Conservation (phyloP, 2,113 vertebrate genomes). For the Ophthalmolycus amberensis region DNA sequence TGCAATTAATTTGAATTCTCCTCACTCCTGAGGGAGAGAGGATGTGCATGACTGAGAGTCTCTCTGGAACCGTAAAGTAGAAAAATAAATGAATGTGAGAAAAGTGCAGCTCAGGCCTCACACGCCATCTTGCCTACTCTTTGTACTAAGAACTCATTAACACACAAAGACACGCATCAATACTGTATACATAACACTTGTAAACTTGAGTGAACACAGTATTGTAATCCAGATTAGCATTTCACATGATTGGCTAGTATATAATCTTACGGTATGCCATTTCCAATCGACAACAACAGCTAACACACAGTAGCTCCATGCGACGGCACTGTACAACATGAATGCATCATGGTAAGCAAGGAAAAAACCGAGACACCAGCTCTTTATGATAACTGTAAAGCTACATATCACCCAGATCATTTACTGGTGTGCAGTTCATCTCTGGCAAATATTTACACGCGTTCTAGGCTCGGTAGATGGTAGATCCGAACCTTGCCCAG, state of each 20-base stretch:
- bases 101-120: constrained; percentile 1
- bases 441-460: not conserved
- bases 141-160: not conserved
- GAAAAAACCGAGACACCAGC: not conserved
- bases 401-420: not conserved
- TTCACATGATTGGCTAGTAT: not conserved
- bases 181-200: not conserved
- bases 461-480: not conserved
- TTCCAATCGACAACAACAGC: not conserved
- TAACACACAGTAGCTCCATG: not conserved
- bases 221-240: constrained; percentile 13
- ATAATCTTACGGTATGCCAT: constrained; percentile 7
- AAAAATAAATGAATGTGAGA: constrained; percentile 22
- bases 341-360: not conserved
- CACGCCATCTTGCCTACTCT: not conserved
- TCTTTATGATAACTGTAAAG: not conserved
- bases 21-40: constrained; percentile 37
- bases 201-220: not conserved
- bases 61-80: constrained; percentile 35
- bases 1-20: constrained; percentile 68
- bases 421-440: not conserved
- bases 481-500: constrained; percentile 14
- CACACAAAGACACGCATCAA: not conserved
- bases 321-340: not conserved
- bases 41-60: constrained; percentile 31